A percentile compares a stretch with the other conserved stretches of the same genome.
These are phyloP conservation scores for Aleadryas rufinucha DNA, from an alignment of 2,113 vertebrate genomes.

Conservation along the genomic window DNA sequence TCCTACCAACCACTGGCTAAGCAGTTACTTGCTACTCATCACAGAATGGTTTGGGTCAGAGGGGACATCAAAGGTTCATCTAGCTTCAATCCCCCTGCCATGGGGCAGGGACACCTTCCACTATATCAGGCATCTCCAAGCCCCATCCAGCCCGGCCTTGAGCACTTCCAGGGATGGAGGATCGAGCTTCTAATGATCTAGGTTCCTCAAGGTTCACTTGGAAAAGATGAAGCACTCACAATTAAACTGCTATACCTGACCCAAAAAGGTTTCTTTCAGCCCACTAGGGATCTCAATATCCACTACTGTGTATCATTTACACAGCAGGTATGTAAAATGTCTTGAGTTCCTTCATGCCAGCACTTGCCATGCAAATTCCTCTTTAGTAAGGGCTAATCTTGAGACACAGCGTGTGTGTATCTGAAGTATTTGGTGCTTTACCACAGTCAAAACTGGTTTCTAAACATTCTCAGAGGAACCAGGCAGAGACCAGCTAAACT, in stretches of 20 bases:
- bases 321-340: background rate
- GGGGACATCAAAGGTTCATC: background rate
- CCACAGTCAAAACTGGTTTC: background rate
- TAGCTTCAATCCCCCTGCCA: background rate
- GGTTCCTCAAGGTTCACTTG: background rate
- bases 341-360: background rate
- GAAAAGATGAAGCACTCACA: background rate
- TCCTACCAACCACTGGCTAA: background rate
- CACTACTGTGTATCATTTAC: background rate
- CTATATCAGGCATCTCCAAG: accelerated
- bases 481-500: background rate
- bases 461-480: background rate
- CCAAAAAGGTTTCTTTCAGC: background rate
- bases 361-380: background rate
- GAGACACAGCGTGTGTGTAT: background rate
- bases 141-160: background rate
- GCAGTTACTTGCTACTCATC: background rate
- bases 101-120: background rate
- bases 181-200: background rate
- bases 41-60: background rate
- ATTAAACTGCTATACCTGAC: background rate
- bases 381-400: background rate
- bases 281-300: accelerated
- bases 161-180: background rate
- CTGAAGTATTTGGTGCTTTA: background rate